A percentile compares a stretch with the other conserved stretches of the same genome.
These are phyloP conservation scores for Drosophila kambysellisi DNA, from an alignment of 2,888 invertebrate species.

Conservation along the genomic window DNA sequence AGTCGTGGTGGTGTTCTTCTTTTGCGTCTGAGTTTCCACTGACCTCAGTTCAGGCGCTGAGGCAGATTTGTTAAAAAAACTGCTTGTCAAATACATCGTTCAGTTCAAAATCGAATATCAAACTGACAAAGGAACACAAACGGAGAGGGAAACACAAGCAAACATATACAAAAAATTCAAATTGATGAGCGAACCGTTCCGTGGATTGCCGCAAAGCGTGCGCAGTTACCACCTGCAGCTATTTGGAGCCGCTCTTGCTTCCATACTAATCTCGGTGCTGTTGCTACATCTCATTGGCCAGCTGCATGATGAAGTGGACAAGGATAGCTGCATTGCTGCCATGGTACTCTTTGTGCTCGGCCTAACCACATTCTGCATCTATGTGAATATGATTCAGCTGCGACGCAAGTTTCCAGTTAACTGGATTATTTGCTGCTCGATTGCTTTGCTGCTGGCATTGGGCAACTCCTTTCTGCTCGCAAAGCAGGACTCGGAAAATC, in stretches of 20 bases:
- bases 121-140: background rate
- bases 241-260: constrained; percentile 38
- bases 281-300: constrained; percentile 17
- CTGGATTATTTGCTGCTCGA: constrained; percentile 44
- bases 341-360: constrained; percentile 14
- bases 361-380: constrained; percentile 35
- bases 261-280: constrained; percentile 14
- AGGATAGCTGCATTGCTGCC: background rate
- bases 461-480: constrained; percentile 38
- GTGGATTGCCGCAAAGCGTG: constrained; percentile 5
- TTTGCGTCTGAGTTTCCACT: constrained; percentile 6
- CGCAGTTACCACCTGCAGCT: constrained; percentile 37
- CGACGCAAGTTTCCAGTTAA: constrained; percentile 48
- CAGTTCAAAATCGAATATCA: background rate
- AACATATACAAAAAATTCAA: constrained; percentile 17
- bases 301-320: background rate
- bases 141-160: constrained; percentile 4
- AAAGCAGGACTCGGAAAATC: background rate
- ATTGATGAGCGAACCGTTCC: constrained; percentile 47
- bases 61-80: constrained; percentile 25
- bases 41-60: constrained; percentile 49
- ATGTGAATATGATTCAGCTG: constrained; percentile 29
- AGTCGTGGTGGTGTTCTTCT: background rate
- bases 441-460: constrained; percentile 36
- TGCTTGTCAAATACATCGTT: constrained; percentile 18